These are phyloP conservation scores for Brevipalpus yothersi DNA, from an alignment of 1,140 invertebrate species.

Conservation along the genomic window DNA sequence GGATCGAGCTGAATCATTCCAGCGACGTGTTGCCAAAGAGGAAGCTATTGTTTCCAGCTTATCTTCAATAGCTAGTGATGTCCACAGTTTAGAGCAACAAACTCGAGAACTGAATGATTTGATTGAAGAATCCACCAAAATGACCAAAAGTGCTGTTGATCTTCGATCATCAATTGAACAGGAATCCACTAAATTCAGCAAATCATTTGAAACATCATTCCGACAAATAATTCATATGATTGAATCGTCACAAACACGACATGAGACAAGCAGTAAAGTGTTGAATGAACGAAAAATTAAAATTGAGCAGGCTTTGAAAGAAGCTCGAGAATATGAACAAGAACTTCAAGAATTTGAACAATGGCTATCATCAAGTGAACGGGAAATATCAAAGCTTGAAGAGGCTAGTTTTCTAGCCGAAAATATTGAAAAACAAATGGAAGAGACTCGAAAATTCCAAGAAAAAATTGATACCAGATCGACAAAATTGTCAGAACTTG, in stretches of 20 bases:
- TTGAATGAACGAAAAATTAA: neutral
- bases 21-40: neutral
- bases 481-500: constrained; percentile 93
- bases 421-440: neutral
- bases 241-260: neutral
- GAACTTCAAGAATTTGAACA: neutral
- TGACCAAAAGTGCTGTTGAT: neutral
- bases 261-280: neutral
- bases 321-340: neutral
- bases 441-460: constrained; percentile 65
- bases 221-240: neutral
- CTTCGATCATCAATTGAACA: neutral
- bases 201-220: neutral
- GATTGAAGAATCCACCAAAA: neutral
- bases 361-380: neutral
- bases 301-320: neutral
- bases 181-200: neutral
- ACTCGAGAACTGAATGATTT: neutral
- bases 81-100: neutral
- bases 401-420: neutral
- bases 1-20: neutral
- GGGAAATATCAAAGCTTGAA: neutral
- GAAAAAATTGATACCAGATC: constrained; percentile 90
- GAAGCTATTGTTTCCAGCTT: no score
- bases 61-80: no score